A percentile compares a stretch with the other conserved stretches of the same genome.
Evolutionary conservation across 2,888 invertebrate genomes (phyloP).

Genomic region (Mactromeris polynyma): DNA sequence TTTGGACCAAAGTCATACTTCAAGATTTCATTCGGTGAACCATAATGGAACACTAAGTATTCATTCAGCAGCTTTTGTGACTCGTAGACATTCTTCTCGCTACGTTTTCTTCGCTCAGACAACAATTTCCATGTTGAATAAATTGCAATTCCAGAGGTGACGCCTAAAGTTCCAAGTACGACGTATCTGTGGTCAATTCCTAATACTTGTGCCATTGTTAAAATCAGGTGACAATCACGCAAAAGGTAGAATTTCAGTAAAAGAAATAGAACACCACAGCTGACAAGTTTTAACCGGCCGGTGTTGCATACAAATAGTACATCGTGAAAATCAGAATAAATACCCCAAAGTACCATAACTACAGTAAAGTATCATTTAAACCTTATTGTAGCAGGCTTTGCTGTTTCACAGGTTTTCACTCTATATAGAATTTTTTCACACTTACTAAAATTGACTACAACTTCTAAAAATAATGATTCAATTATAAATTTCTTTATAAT

Average conservation of each 20-base stretch:
- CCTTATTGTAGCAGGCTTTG: too few species aligned
- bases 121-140: conserved; percentile 76
- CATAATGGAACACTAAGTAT: conserved; percentile 85
- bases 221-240: not conserved
- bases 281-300: not conserved
- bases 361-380: too few species aligned
- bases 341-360: not conserved
- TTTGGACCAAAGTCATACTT: conserved; percentile 83
- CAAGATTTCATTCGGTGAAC: conserved; percentile 78
- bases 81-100: conserved; percentile 82
- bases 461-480: too few species aligned
- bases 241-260: not conserved
- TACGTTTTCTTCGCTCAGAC: conserved; percentile 57
- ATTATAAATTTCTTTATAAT: too few species aligned
- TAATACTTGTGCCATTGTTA: conserved; percentile 73
- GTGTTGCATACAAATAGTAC: not conserved
- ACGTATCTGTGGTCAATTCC: conserved; percentile 79
- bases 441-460: too few species aligned
- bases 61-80: conserved; percentile 82
- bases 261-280: not conserved
- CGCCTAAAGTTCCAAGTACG: conserved; percentile 73
- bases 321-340: not conserved
- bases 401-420: too few species aligned
- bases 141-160: conserved; percentile 76
- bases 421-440: too few species aligned